phyloP scores from a whole-genome alignment of 2,797 vertebrate species.

The Pteropus rufus region DNA sequence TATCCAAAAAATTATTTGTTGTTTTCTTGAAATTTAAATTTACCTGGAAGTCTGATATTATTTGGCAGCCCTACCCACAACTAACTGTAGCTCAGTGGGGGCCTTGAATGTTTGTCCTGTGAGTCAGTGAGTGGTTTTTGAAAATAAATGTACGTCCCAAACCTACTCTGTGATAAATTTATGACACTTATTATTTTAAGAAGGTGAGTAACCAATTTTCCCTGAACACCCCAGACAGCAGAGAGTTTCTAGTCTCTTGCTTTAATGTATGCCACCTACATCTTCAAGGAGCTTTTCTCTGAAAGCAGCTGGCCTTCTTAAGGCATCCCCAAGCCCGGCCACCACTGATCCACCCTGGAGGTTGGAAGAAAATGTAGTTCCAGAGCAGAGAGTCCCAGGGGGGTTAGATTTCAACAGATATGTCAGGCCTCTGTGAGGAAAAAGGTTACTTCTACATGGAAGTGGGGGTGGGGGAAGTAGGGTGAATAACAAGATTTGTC shows the following conservation, averaged over 20 bases:
- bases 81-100: background rate
- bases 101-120: background rate
- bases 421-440: background rate
- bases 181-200: background rate
- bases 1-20: background rate
- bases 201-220: background rate
- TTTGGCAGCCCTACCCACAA: background rate
- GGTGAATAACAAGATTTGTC: background rate
- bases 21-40: slow-evolving; percentile 10
- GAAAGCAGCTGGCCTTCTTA: background rate
- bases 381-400: too few species aligned
- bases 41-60: background rate
- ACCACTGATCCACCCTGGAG: too few species aligned
- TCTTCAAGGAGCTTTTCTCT: background rate
- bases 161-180: background rate
- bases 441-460: background rate
- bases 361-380: background rate
- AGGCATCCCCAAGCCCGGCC: background rate
- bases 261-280: background rate
- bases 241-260: background rate
- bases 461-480: background rate
- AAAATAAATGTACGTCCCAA: background rate
- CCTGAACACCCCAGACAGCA: background rate
- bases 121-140: background rate
- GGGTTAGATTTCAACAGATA: background rate